Evolutionary conservation across 1,140 invertebrate genomes (phyloP).

Genomic region (Olivierus martensii): DNA sequence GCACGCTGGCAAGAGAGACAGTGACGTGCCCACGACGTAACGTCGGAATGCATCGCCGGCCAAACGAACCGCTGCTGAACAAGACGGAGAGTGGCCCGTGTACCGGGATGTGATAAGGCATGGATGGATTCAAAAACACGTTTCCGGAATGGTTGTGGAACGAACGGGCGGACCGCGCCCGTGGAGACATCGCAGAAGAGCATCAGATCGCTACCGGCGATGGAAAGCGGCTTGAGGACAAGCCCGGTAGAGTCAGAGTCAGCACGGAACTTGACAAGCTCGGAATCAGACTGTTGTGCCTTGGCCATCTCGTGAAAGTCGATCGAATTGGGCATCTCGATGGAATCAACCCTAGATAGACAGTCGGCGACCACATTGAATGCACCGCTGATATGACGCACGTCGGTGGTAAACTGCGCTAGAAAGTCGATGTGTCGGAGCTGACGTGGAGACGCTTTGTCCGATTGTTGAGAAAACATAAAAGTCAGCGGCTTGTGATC

Average conservation of each 20-base stretch:
- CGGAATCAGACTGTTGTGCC: neutral
- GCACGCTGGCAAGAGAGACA: conserved; percentile 4
- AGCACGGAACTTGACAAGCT: neutral
- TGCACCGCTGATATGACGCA: conserved; percentile 27
- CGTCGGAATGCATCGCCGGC: conserved; percentile 6
- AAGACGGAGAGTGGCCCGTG: neutral
- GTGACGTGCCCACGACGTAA: neutral
- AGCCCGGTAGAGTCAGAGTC: neutral
- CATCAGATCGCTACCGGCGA: no score
- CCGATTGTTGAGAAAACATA: conserved; percentile 16
- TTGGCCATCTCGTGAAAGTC: neutral
- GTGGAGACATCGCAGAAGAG: neutral
- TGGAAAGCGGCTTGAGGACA: no score
- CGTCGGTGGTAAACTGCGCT: conserved; percentile 28
- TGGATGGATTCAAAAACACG: conserved; percentile 5
- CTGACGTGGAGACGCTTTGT: conserved; percentile 19
- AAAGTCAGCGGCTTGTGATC: conserved; percentile 25
- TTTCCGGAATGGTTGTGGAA: neutral
- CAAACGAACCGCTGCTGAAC: neutral
- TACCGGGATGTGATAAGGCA: neutral
- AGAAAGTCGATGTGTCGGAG: conserved; percentile 28
- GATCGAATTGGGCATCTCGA: neutral
- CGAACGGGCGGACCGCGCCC: neutral
- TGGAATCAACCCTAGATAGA: conserved; percentile 3
- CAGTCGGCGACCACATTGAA: conserved; percentile 22